phyloP scores from a whole-genome alignment of 2,797 vertebrate genomes.

The Aselliscus stoliczkanus region DNA sequence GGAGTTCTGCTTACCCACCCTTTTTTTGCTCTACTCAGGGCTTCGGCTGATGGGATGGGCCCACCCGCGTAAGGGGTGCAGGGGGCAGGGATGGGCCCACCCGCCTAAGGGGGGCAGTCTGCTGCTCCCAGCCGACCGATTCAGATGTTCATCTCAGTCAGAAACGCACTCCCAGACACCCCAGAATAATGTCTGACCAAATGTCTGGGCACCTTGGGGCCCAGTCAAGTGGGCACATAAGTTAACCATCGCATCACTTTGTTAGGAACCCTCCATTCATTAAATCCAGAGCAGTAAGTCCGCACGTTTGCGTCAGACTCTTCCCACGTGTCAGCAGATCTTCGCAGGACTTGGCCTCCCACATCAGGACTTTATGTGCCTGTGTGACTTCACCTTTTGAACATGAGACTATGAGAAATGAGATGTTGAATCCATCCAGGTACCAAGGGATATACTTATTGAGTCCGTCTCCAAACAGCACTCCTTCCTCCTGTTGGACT shows the following conservation, averaged over 20 bases:
- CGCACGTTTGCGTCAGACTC: background rate
- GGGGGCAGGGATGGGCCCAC: too few species aligned
- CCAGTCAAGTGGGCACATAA: background rate
- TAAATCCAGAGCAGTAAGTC: background rate
- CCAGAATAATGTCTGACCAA: background rate
- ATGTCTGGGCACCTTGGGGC: background rate
- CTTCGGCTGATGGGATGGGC: background rate
- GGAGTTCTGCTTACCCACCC: background rate
- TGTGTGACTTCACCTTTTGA: conserved; percentile 2
- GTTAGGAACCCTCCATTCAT: background rate
- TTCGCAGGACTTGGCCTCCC: background rate
- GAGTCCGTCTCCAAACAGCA: background rate
- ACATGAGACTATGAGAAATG: background rate
- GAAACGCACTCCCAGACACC: background rate
- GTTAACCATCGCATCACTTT: background rate
- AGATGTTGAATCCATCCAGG: background rate
- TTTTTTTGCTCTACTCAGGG: background rate
- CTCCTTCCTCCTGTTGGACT: background rate
- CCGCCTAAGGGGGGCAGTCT: background rate
- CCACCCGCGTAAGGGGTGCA: background rate
- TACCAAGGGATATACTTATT: background rate
- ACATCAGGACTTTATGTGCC: background rate
- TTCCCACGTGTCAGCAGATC: background rate
- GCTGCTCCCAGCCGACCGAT: background rate
- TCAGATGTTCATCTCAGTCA: background rate